Percentiles rank a stretch among this genome's conserved stretches.
These are phyloP conservation scores for Cantharis rustica DNA, from an alignment of 2,888 invertebrate species.

Conservation along the genomic window DNA sequence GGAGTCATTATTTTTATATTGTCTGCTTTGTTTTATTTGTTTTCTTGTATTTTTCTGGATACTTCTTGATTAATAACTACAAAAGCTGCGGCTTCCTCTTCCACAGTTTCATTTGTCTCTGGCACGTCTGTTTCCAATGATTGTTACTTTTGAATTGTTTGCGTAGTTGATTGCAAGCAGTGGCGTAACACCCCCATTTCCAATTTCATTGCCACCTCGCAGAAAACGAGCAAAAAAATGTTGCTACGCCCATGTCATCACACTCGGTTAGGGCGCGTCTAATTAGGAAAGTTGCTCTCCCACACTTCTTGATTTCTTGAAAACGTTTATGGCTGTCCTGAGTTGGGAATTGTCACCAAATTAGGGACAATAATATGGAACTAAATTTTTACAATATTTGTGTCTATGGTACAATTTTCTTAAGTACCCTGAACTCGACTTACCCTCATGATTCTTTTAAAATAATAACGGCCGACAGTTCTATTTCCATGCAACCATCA, in stretches of 20 bases:
- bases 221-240: neutral
- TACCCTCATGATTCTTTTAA: neutral
- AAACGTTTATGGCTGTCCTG: constrained; percentile 7
- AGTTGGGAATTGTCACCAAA: constrained; percentile 12
- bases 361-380: constrained; percentile 4
- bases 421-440: neutral
- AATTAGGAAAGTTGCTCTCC: constrained; percentile 30
- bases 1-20: constrained; percentile 24
- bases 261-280: constrained; percentile 2
- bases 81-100: constrained; percentile 28
- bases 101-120: constrained; percentile 30
- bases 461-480: neutral
- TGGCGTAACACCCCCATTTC: constrained; percentile 11
- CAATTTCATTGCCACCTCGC: neutral
- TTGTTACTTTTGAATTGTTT: constrained; percentile 29
- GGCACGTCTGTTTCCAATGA: constrained; percentile 27
- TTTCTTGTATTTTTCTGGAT: constrained; percentile 1
- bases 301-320: constrained; percentile 13
- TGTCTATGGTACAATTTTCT: neutral
- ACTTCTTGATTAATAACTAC: constrained; percentile 35
- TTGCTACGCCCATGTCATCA: constrained; percentile 14
- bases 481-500: neutral
- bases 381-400: neutral
- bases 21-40: constrained; percentile 18
- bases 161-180: constrained; percentile 25